Percentiles rank a stretch among this genome's conserved stretches.
These are phyloP conservation scores for Arizona elegans DNA, from an alignment of 2,113 vertebrate species.

Conservation along the genomic window DNA sequence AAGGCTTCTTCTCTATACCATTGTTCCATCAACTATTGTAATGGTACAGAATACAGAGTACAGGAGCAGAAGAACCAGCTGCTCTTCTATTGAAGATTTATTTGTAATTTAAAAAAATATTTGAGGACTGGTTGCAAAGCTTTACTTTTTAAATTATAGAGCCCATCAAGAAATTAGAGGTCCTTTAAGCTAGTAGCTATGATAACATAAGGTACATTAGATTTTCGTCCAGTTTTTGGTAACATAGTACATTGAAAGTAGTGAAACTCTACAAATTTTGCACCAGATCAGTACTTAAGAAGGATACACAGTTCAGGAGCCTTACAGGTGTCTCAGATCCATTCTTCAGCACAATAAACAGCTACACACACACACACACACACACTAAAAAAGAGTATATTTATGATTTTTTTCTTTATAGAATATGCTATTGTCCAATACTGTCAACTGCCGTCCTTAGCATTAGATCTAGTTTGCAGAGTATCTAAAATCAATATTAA, in stretches of 20 bases:
- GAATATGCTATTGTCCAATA: not conserved
- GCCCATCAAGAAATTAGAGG: not conserved
- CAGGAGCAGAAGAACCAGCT: not conserved
- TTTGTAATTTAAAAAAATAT: not conserved
- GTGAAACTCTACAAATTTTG: not conserved
- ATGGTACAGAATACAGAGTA: not conserved
- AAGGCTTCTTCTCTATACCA: not conserved
- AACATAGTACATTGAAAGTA: not conserved
- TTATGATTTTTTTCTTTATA: not conserved
- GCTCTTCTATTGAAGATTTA: not conserved
- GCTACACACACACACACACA: too few relatives aligned
- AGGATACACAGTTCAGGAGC: not conserved
- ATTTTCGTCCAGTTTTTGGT: not conserved
- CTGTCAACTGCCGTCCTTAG: constrained; percentile 38
- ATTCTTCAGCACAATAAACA: not conserved
- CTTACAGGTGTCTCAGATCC: not conserved
- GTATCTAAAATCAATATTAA: constrained; percentile 61
- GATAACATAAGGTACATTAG: not conserved
- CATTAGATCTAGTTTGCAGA: constrained; percentile 53
- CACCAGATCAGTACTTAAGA: not conserved
- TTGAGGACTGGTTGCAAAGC: not conserved
- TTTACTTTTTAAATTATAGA: not conserved
- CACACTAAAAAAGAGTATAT: rapidly evolving
- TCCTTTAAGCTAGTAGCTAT: not conserved
- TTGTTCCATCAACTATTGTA: not conserved